These are phyloP conservation scores for Ailurus styani DNA, from an alignment of 2,113 vertebrate genomes.

Conservation along the genomic window DNA sequence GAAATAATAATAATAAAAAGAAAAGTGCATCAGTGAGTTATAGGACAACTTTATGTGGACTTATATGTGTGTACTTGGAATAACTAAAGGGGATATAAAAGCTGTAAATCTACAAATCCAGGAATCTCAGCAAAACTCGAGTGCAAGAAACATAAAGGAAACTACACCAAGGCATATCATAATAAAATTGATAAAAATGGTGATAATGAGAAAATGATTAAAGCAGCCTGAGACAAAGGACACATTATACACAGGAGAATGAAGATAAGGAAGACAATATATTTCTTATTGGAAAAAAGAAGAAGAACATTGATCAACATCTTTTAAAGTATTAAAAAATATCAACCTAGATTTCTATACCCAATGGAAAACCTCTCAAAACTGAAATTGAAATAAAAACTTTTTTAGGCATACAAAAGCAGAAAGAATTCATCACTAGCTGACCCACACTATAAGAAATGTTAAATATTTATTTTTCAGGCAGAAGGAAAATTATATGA, in stretches of 20 bases:
- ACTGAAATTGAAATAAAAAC: background rate
- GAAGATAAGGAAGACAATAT: background rate
- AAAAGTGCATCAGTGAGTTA: background rate
- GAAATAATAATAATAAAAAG: background rate
- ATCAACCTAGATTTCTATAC: background rate
- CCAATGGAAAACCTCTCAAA: background rate
- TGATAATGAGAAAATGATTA: background rate
- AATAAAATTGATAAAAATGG: background rate
- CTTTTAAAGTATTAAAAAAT: background rate
- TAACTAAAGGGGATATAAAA: background rate
- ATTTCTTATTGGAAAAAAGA: background rate
- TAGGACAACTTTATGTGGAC: background rate
- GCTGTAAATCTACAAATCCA: background rate
- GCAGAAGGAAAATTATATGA: background rate
- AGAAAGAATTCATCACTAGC: background rate
- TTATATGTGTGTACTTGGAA: background rate
- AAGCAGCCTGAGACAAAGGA: background rate
- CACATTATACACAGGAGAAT: background rate
- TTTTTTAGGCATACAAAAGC: background rate
- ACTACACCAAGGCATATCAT: background rate
- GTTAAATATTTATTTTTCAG: background rate
- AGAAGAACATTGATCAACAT: background rate
- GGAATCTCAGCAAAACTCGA: background rate
- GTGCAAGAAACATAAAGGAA: background rate
- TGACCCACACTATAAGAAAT: background rate